These are phyloP conservation scores for Wasmannia auropunctata DNA, from an alignment of 1,140 invertebrate species.

Conservation along the genomic window DNA sequence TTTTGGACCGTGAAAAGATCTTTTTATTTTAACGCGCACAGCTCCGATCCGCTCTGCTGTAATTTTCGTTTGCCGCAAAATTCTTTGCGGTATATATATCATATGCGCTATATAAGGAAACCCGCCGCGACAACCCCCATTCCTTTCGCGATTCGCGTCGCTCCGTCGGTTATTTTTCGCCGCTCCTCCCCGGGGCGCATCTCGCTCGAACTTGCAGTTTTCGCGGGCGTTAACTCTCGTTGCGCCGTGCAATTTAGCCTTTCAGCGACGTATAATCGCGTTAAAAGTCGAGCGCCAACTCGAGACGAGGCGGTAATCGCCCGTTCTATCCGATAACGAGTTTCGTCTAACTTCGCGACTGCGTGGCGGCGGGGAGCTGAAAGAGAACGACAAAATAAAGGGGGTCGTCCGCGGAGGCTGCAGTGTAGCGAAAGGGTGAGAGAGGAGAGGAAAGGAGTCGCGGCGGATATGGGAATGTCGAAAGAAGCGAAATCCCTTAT, in stretches of 20 bases:
- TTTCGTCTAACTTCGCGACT: conserved; percentile 71
- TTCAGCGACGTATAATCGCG: conserved; percentile 73
- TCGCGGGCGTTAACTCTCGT: conserved; percentile 69
- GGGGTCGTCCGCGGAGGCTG: conserved; percentile 39
- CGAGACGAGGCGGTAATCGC: conserved; percentile 72
- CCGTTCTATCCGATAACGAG: conserved; percentile 74
- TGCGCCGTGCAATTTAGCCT: conserved; percentile 70
- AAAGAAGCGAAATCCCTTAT: conserved; percentile 7
- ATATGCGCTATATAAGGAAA: too few relatives aligned
- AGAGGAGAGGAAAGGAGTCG: conserved; percentile 30
- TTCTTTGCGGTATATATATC: not conserved
- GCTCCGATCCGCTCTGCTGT: not conserved
- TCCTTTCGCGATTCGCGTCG: not conserved
- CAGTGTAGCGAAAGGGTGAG: conserved; percentile 9
- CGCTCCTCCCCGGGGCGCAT: conserved; percentile 20
- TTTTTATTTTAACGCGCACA: not conserved
- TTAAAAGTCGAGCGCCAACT: conserved; percentile 73
- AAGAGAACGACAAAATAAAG: conserved; percentile 67
- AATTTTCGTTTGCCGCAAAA: conserved; percentile 1
- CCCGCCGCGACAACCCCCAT: not conserved
- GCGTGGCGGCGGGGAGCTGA: conserved; percentile 51
- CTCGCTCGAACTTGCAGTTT: conserved; percentile 64
- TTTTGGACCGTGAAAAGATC: not conserved
- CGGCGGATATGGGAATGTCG: not conserved
- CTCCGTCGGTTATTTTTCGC: conserved; percentile 22